These are phyloP conservation scores for Lypha dubia DNA, from an alignment of 2,888 invertebrate species.

Conservation along the genomic window DNA sequence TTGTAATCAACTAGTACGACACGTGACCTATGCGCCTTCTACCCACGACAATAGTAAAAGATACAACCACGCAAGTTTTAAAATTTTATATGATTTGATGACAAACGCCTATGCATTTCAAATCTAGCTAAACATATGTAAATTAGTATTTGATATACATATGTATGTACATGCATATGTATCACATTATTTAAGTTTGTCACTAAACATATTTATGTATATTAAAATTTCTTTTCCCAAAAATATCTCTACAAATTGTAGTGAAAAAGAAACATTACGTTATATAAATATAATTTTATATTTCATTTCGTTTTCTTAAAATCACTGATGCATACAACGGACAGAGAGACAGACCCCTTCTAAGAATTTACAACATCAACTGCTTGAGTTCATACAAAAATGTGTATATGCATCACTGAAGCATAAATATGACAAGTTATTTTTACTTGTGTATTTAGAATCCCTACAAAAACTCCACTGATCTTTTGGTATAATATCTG, in stretches of 20 bases:
- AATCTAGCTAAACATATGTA: background rate
- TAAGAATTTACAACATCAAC: constrained; percentile 75
- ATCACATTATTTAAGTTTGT: constrained; percentile 1
- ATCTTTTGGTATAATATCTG: background rate
- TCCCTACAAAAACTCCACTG: constrained; percentile 45
- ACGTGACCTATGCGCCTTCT: constrained; percentile 53
- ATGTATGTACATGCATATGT: too few relatives aligned
- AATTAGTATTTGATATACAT: background rate
- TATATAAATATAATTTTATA: background rate
- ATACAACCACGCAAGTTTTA: constrained; percentile 40
- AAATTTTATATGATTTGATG: background rate
- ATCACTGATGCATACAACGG: constrained; percentile 77
- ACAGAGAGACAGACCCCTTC: constrained; percentile 79
- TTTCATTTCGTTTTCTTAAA: constrained; percentile 48
- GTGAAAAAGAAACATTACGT: background rate
- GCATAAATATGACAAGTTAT: constrained; percentile 69
- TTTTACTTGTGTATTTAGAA: constrained; percentile 63
- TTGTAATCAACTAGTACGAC: constrained; percentile 52
- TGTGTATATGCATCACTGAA: constrained; percentile 60
- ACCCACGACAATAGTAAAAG: background rate
- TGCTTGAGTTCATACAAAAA: background rate
- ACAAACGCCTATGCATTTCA: constrained; percentile 22
- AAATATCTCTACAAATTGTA: background rate
- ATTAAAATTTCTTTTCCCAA: background rate
- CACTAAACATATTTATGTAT: background rate